These are phyloP conservation scores for Adoxophyes honmai DNA, from an alignment of 1,140 invertebrate genomes.

Conservation along the genomic window DNA sequence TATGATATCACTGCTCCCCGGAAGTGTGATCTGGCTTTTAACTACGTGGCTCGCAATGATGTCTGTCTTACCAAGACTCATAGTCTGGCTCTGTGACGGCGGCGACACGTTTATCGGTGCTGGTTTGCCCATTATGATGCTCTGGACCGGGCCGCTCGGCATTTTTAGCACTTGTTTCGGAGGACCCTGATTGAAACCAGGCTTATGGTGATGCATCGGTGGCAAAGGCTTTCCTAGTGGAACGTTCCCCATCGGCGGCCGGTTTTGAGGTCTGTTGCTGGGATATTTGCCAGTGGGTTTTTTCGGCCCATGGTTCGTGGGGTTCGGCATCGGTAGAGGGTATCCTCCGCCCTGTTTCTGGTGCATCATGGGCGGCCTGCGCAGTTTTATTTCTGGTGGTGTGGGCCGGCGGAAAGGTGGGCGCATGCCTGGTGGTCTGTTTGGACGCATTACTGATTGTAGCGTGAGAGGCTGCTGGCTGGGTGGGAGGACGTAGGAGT, in stretches of 20 bases:
- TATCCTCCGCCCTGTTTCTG: conserved; percentile 50
- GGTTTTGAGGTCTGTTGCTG: conserved; percentile 45
- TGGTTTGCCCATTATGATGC: conserved; percentile 56
- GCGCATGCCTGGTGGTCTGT: conserved; percentile 49
- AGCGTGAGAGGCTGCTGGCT: conserved; percentile 69
- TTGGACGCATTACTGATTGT: conserved; percentile 61
- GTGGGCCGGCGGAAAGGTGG: conserved; percentile 59
- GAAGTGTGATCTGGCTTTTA: conserved; percentile 68
- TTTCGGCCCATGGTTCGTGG: conserved; percentile 39
- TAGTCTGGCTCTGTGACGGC: conserved; percentile 53
- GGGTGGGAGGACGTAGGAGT: conserved; percentile 53
- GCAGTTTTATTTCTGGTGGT: conserved; percentile 67
- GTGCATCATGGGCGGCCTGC: conserved; percentile 53
- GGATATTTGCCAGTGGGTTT: conserved; percentile 50
- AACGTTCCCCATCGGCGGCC: conserved; percentile 42
- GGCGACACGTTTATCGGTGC: conserved; percentile 29
- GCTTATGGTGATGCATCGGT: conserved; percentile 39
- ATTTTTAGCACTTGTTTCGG: conserved; percentile 25
- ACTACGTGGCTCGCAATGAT: conserved; percentile 72
- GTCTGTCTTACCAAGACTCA: conserved; percentile 68
- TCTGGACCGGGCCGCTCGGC: conserved; percentile 29
- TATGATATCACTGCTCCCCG: conserved; percentile 40
- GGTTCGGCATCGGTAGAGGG: conserved; percentile 58
- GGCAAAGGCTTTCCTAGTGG: conserved; percentile 62
- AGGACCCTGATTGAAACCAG: conserved; percentile 36